These are phyloP conservation scores for Aphelinus certus DNA, from an alignment of 1,140 invertebrate genomes.

Conservation along the genomic window DNA sequence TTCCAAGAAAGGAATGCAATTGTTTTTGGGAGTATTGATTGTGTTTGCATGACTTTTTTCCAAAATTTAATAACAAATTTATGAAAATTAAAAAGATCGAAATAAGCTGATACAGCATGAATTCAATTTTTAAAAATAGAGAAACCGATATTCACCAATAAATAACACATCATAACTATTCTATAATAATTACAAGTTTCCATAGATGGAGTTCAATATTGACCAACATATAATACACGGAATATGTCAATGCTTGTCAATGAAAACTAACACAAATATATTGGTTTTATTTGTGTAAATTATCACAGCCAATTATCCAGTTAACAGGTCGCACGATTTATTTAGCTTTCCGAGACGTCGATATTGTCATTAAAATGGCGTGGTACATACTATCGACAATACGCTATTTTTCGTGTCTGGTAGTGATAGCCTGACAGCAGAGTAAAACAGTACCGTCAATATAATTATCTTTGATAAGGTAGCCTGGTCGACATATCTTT, in stretches of 20 bases:
- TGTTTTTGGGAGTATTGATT: too few relatives aligned
- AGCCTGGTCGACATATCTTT: background rate
- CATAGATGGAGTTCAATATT: too few relatives aligned
- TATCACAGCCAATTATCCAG: slow-evolving; percentile 22
- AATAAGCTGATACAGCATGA: too few relatives aligned
- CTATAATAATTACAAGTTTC: background rate
- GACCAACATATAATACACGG: background rate
- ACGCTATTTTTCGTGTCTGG: slow-evolving; percentile 30
- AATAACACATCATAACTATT: background rate
- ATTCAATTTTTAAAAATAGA: too few relatives aligned
- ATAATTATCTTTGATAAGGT: slow-evolving; percentile 23
- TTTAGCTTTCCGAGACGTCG: background rate
- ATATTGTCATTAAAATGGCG: slow-evolving; percentile 21
- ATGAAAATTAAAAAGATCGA: too few relatives aligned
- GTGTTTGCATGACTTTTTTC: too few relatives aligned
- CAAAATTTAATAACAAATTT: too few relatives aligned
- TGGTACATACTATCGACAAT: slow-evolving; percentile 26
- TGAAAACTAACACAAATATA: background rate
- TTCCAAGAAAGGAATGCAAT: too few relatives aligned
- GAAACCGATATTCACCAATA: too few relatives aligned
- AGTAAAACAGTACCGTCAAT: background rate
- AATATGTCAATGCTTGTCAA: background rate
- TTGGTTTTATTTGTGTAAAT: slow-evolving; percentile 8
- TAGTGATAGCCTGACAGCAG: slow-evolving; percentile 20
- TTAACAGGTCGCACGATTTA: slow-evolving; percentile 6